phyloP scores from a whole-genome alignment of 2,888 invertebrate genomes.

The Syrista parreyssii region DNA sequence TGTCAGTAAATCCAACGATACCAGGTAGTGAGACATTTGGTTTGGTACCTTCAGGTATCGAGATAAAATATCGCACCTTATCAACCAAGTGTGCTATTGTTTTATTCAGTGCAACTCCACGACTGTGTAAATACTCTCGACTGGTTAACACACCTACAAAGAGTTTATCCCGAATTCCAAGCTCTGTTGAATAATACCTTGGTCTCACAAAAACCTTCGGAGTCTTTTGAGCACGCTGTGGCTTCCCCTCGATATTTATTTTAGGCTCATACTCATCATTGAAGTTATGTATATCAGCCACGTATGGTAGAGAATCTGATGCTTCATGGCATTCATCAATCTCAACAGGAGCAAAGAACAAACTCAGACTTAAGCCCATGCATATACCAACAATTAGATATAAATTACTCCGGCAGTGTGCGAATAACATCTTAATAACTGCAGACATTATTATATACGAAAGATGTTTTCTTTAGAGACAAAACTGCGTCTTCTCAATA shows the following conservation, averaged over 20 bases:
- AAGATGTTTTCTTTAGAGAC: background rate
- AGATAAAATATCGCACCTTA: slow-evolving; percentile 84
- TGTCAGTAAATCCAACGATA: slow-evolving; percentile 90
- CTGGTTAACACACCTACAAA: slow-evolving; percentile 88
- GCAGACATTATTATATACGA: slow-evolving; percentile 38
- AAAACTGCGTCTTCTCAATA: background rate
- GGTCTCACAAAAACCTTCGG: slow-evolving; percentile 81
- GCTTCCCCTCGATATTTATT: slow-evolving; percentile 66
- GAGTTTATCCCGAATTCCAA: slow-evolving; percentile 90
- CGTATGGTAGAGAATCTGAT: slow-evolving; percentile 24
- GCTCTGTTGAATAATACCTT: slow-evolving; percentile 93
- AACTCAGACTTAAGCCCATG: slow-evolving; percentile 70
- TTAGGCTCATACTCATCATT: slow-evolving; percentile 66
- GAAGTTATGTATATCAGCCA: slow-evolving; percentile 38
- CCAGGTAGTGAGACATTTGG: slow-evolving; percentile 73
- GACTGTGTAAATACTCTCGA: slow-evolving; percentile 76
- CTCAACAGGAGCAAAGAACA: slow-evolving; percentile 68
- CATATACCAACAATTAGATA: slow-evolving; percentile 71
- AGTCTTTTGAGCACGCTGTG: slow-evolving; percentile 64
- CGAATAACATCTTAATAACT: slow-evolving; percentile 50
- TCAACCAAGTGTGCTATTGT: slow-evolving; percentile 88
- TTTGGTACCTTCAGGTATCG: slow-evolving; percentile 66
- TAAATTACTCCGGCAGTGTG: slow-evolving; percentile 67
- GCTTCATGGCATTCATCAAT: slow-evolving; percentile 55
- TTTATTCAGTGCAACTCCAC: slow-evolving; percentile 87